phyloP scores from a whole-genome alignment of 2,888 invertebrate genomes.

The Cactoblastis cactorum region DNA sequence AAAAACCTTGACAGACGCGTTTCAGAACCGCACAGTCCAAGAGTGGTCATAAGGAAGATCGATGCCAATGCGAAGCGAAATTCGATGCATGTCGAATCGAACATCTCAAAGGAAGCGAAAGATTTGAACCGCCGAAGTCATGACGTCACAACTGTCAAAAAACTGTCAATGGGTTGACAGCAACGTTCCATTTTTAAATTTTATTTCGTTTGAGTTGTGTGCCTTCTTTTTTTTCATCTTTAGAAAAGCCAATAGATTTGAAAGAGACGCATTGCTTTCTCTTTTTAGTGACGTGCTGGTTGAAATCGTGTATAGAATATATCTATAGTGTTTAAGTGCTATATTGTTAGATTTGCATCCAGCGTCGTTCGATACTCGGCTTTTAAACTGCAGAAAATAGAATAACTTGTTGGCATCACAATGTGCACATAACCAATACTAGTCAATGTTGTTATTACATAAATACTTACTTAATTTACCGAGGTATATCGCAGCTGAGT shows the following conservation, averaged over 20 bases:
- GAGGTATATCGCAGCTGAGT: neutral
- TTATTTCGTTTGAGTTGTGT: constrained; percentile 18
- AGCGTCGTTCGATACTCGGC: neutral
- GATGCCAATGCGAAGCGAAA: constrained; percentile 61
- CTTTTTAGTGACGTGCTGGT: neutral
- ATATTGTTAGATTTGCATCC: neutral
- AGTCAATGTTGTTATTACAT: constrained; percentile 46
- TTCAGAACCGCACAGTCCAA: constrained; percentile 66
- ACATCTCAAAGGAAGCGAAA: constrained; percentile 54
- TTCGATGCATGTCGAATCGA: constrained; percentile 68
- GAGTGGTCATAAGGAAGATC: constrained; percentile 63
- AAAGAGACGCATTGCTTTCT: neutral
- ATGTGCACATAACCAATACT: constrained; percentile 57
- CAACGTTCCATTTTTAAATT: constrained; percentile 19
- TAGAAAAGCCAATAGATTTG: neutral
- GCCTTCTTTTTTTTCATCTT: neutral
- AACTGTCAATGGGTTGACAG: constrained; percentile 70
- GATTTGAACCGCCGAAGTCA: constrained; percentile 66
- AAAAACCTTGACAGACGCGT: constrained; percentile 56
- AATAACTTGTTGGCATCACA: constrained; percentile 26
- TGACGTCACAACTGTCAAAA: constrained; percentile 59
- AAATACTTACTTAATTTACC: neutral
- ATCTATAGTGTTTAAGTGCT: neutral
- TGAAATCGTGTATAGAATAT: constrained; percentile 1
- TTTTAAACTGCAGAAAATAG: neutral